These are phyloP conservation scores for Thysanoteuthis rhombus DNA, from an alignment of 2,888 invertebrate species.

Conservation along the genomic window DNA sequence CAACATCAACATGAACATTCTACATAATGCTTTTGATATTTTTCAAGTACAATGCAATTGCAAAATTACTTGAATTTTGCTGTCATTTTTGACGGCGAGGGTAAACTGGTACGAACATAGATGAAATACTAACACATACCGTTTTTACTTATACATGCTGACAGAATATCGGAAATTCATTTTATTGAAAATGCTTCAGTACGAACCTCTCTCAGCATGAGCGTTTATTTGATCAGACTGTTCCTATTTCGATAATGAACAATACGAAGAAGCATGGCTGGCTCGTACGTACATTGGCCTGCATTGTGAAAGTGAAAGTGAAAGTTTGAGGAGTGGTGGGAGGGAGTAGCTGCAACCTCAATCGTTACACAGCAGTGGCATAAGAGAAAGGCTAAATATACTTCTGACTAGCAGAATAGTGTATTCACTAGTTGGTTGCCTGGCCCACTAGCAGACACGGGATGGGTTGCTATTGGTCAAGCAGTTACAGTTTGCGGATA, in stretches of 20 bases:
- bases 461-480: not conserved
- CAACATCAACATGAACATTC: too few species aligned
- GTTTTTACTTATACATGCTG: not conserved
- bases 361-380: not conserved
- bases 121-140: not conserved
- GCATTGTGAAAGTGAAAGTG: not conserved
- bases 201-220: not conserved
- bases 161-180: not conserved
- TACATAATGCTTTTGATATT: too few species aligned
- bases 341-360: not conserved
- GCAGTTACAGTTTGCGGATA: not conserved
- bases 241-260: not conserved
- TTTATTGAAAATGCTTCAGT: not conserved
- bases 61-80: too few species aligned
- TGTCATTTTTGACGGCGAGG: too few species aligned
- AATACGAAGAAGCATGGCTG: not conserved
- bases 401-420: conserved; percentile 12
- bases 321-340: not conserved
- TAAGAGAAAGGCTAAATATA: not conserved
- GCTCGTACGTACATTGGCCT: not conserved
- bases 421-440: not conserved
- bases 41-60: too few species aligned
- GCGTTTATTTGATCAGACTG: not conserved
- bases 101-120: too few species aligned
- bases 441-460: not conserved